These are phyloP conservation scores for Paedocypris micromegethes DNA, from an alignment of 2,797 vertebrate genomes.

Conservation along the genomic window DNA sequence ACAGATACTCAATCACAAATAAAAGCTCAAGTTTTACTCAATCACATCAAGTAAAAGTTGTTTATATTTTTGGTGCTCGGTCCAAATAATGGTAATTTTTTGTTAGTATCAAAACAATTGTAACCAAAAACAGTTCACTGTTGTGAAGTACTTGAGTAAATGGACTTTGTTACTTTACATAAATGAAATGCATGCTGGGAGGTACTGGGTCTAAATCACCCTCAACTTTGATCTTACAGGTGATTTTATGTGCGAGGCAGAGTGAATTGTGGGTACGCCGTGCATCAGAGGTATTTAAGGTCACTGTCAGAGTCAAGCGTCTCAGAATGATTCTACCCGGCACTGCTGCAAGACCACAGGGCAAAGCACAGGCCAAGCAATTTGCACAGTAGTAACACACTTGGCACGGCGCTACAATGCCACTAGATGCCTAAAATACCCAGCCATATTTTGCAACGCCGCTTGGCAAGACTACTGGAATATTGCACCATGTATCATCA, in stretches of 20 bases:
- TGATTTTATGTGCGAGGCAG: neutral
- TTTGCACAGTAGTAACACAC: constrained; percentile 22
- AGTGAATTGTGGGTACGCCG: neutral
- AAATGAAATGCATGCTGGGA: constrained; percentile 10
- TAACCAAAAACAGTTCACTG: no score
- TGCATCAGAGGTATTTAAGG: constrained; percentile 12
- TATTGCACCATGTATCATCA: constrained; percentile 38
- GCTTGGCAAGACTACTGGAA: constrained; percentile 27
- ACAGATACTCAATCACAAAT: no score
- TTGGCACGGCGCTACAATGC: constrained; percentile 18
- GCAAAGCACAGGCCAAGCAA: constrained; percentile 31
- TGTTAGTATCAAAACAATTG: no score
- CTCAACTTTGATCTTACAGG: neutral
- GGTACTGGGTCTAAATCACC: neutral
- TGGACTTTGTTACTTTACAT: neutral
- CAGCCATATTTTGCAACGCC: constrained; percentile 9
- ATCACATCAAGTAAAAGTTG: no score
- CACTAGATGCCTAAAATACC: constrained; percentile 20
- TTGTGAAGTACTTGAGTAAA: no score
- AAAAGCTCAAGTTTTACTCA: no score
- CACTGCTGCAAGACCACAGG: constrained; percentile 4
- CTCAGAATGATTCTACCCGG: constrained; percentile 4
- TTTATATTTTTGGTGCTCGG: no score
- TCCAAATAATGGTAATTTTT: no score
- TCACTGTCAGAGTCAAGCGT: neutral